Evolutionary conservation across 2,888 invertebrate genomes (phyloP).

Genomic region (Aphodius sticticus): DNA sequence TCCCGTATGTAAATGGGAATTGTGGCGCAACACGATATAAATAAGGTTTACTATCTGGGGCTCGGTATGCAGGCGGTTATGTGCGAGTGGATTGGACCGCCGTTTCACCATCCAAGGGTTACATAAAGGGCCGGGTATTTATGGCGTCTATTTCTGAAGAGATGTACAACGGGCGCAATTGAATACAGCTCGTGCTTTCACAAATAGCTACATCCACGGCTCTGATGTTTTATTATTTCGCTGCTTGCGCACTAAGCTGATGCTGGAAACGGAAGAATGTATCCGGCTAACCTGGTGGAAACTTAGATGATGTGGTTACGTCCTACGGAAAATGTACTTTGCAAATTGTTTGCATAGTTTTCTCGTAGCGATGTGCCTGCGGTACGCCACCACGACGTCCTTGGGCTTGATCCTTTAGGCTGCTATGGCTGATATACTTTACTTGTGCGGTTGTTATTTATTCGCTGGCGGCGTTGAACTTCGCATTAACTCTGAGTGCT

Average conservation of each 20-base stretch:
- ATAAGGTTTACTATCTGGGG: conserved; percentile 30
- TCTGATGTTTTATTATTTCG: neutral
- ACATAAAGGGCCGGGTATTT: conserved; percentile 25
- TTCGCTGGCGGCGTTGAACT: neutral
- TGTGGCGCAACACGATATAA: conserved; percentile 24
- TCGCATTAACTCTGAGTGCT: neutral
- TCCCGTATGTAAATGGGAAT: conserved; percentile 21
- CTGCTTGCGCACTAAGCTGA: neutral
- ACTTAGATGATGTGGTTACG: conserved; percentile 4
- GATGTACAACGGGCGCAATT: conserved; percentile 32
- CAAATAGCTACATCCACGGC: neutral
- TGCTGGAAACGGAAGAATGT: neutral
- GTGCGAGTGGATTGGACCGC: conserved; percentile 30
- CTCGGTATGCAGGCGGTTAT: conserved; percentile 20
- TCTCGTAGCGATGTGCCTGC: neutral
- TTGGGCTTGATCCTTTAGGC: neutral
- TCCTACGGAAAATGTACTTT: neutral
- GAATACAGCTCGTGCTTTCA: conserved; percentile 25
- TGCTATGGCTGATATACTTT: neutral
- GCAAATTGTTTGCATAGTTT: neutral
- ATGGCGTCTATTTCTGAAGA: conserved; percentile 29
- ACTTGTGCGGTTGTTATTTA: neutral
- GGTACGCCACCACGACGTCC: neutral
- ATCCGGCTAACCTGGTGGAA: neutral
- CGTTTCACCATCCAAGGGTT: conserved; percentile 29